Percentiles rank a stretch among this genome's conserved stretches.
phyloP scores from a whole-genome alignment of 2,888 invertebrate genomes.

The Ichneumoninae sp. region DNA sequence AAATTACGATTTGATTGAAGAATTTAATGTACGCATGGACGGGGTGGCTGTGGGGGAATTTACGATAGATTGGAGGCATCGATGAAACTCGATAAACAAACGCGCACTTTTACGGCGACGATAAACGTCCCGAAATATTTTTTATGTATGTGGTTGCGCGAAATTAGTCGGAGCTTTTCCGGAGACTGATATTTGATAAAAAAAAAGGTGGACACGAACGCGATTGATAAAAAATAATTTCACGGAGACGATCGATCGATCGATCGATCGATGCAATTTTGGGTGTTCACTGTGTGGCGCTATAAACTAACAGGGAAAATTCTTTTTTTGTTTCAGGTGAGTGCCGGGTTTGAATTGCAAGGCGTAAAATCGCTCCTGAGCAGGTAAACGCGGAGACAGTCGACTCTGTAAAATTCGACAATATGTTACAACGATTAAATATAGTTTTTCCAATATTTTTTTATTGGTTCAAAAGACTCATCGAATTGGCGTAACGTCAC shows the following conservation, averaged over 20 bases:
- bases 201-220: too few relatives aligned
- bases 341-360: not conserved
- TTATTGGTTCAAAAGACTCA: not conserved
- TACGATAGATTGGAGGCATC: not conserved
- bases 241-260: too few relatives aligned
- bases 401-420: not conserved
- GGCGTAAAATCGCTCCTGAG: not conserved
- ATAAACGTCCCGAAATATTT: not conserved
- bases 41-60: not conserved
- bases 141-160: not conserved
- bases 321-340: slow-evolving; percentile 47
- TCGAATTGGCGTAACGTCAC: not conserved
- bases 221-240: too few relatives aligned
- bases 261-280: not conserved
- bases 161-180: not conserved
- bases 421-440: not conserved
- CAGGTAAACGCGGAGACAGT: not conserved
- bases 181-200: not conserved
- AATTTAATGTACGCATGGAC: slow-evolving; percentile 10
- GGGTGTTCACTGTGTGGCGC: not conserved
- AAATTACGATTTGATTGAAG: slow-evolving; percentile 35
- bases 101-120: not conserved
- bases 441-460: not conserved
- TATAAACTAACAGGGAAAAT: not conserved
- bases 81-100: not conserved